phyloP scores from a whole-genome alignment of 2,113 vertebrate species.

The Aegithalos caudatus region DNA sequence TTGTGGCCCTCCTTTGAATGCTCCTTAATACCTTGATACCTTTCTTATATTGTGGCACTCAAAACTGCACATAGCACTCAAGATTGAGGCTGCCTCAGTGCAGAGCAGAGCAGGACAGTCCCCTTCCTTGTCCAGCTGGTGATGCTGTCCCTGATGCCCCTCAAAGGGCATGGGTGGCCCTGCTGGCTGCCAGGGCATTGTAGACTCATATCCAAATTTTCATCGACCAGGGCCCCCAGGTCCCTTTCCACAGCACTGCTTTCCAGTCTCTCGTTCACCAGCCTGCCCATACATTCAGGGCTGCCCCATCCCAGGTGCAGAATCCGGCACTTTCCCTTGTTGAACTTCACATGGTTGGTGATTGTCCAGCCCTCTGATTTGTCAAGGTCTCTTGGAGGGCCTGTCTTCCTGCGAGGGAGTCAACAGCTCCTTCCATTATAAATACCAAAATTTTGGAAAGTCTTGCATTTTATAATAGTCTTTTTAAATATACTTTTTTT shows the following conservation, averaged over 20 bases:
- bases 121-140: rapidly evolving
- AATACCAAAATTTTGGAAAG: background rate
- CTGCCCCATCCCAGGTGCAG: background rate
- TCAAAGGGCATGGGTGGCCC: rapidly evolving
- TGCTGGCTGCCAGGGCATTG: background rate
- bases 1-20: background rate
- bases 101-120: background rate
- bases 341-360: background rate
- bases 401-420: background rate
- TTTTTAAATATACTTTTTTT: background rate
- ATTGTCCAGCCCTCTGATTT: background rate
- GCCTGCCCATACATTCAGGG: background rate
- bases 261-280: background rate
- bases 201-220: rapidly evolving
- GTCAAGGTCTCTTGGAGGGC: background rate
- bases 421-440: background rate
- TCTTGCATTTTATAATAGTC: background rate
- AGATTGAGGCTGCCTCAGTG: rapidly evolving
- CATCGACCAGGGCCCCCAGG: rapidly evolving
- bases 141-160: background rate
- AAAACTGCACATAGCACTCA: background rate
- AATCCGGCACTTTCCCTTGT: background rate
- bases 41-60: rapidly evolving
- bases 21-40: background rate
- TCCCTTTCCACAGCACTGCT: background rate